Percentiles rank a stretch among this genome's conserved stretches.
phyloP scores from a whole-genome alignment of 2,888 invertebrate genomes.

The Chloromyia formosa region DNA sequence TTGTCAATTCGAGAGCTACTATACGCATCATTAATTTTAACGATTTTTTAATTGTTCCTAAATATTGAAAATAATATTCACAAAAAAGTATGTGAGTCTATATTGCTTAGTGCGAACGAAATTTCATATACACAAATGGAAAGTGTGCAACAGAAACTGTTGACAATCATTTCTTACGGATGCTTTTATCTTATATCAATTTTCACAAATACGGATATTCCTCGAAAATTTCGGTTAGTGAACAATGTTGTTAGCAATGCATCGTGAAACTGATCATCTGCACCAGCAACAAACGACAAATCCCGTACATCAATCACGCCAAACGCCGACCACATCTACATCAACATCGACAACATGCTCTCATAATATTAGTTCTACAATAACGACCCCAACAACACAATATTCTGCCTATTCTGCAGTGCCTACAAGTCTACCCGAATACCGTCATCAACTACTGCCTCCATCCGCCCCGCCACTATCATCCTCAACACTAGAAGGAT shows the following conservation, averaged over 20 bases:
- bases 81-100: neutral
- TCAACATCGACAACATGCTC: slow-evolving; percentile 33
- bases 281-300: slow-evolving; percentile 46
- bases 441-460: slow-evolving; percentile 49
- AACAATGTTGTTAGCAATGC: slow-evolving; percentile 74
- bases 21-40: no score
- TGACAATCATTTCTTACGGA: slow-evolving; percentile 4
- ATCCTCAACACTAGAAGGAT: slow-evolving; percentile 2
- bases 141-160: neutral
- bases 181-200: no score
- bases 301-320: slow-evolving; percentile 48
- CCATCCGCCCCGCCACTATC: slow-evolving; percentile 44
- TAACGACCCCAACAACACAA: slow-evolving; percentile 46
- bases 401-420: slow-evolving; percentile 50
- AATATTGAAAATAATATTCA: no score
- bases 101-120: neutral
- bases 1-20: no score
- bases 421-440: slow-evolving; percentile 40
- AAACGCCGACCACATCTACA: slow-evolving; percentile 38
- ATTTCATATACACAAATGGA: slow-evolving; percentile 22
- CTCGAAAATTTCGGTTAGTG: slow-evolving; percentile 22
- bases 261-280: slow-evolving; percentile 73
- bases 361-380: slow-evolving; percentile 30
- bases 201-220: neutral
- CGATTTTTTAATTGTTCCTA: no score